Conservation (phyloP, 2,888 invertebrate genomes). For the Synergus japonicus region DNA sequence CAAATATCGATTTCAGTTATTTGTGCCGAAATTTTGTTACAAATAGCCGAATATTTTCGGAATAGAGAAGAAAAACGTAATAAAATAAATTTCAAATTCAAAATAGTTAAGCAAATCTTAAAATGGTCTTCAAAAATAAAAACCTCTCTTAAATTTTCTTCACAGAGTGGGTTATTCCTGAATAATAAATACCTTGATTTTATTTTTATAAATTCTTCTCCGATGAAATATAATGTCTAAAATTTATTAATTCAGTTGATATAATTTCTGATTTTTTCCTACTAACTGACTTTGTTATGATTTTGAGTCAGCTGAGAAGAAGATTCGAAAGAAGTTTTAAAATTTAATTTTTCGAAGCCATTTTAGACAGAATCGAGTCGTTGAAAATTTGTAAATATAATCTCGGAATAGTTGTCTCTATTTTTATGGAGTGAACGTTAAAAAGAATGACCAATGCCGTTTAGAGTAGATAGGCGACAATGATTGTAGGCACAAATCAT, state of each 20-base stretch:
- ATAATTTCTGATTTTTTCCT: background rate
- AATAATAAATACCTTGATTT: background rate
- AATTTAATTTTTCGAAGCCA: background rate
- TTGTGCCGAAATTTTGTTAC: no score
- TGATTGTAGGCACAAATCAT: conserved; percentile 7
- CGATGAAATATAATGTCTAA: background rate
- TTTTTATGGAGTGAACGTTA: conserved; percentile 66
- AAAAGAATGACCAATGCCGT: conserved; percentile 45
- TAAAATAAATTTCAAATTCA: background rate
- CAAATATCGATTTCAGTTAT: no score
- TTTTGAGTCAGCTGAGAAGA: background rate
- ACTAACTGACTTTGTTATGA: background rate
- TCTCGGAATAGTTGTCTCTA: conserved; percentile 61
- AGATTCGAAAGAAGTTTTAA: background rate
- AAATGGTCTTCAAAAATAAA: conserved; percentile 4
- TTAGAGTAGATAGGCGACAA: conserved; percentile 2
- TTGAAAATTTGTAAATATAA: conserved; percentile 42
- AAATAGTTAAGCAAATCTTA: background rate
- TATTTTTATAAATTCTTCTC: background rate
- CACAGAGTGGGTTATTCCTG: background rate
- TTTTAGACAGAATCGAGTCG: background rate
- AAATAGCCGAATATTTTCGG: no score
- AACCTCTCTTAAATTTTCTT: background rate
- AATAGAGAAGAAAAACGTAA: no score
- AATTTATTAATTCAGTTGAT: background rate